phyloP scores from a whole-genome alignment of 2,797 vertebrate species.

The Enteromius mattozi region DNA sequence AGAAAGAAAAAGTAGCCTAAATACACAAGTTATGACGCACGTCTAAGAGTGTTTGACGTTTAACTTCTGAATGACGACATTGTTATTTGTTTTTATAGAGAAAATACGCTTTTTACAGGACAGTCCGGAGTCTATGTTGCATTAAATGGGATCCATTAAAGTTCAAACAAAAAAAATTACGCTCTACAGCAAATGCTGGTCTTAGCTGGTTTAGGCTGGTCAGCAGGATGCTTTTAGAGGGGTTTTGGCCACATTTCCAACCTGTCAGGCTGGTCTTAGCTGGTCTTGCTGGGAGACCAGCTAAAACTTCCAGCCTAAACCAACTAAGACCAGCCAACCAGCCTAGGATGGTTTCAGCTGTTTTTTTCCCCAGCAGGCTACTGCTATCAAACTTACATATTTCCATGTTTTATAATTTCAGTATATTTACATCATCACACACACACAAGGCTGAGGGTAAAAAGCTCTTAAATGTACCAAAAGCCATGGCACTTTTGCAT shows the following conservation, averaged over 20 bases:
- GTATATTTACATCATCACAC: not conserved
- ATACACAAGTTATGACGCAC: constrained; percentile 21
- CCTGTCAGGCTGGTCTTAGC: too few relatives aligned
- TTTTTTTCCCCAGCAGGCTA: too few relatives aligned
- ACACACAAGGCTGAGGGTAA: not conserved
- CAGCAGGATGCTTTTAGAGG: too few relatives aligned
- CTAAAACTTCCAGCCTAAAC: too few relatives aligned
- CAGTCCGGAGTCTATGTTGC: not conserved
- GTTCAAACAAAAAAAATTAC: not conserved
- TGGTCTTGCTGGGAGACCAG: too few relatives aligned
- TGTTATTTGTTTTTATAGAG: not conserved
- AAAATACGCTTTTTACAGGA: not conserved
- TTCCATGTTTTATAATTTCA: not conserved
- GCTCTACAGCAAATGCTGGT: not conserved
- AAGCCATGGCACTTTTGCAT: not conserved
- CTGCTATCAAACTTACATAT: not conserved
- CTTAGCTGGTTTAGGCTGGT: too few relatives aligned
- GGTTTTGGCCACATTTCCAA: too few relatives aligned
- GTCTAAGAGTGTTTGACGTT: not conserved
- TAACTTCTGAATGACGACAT: constrained; percentile 1
- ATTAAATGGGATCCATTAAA: not conserved
- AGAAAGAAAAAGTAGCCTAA: not conserved
- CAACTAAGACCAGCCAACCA: too few relatives aligned
- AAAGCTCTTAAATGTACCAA: not conserved
- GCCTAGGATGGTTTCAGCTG: too few relatives aligned